These are phyloP conservation scores for Mionectes olivaceus DNA, from an alignment of 2,797 vertebrate species.

Conservation along the genomic window DNA sequence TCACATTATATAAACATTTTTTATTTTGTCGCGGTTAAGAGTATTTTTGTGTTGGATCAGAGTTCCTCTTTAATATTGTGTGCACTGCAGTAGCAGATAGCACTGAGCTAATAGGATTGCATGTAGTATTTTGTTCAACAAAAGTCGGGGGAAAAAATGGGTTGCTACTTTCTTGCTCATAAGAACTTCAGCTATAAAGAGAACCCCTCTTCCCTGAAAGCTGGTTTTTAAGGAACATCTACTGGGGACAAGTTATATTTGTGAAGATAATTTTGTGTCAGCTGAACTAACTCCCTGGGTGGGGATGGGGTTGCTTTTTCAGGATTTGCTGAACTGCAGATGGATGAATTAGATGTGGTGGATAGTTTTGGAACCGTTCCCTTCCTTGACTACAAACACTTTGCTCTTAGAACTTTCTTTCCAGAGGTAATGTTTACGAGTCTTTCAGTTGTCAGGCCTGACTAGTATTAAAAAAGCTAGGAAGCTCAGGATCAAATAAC, in stretches of 20 bases:
- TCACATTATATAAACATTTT: background rate
- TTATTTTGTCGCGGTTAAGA: background rate
- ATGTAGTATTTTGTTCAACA: background rate
- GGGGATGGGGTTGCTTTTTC: conserved; percentile 35
- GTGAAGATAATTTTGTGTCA: conserved; percentile 16
- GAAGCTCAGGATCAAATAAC: background rate
- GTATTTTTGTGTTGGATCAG: conserved; percentile 13
- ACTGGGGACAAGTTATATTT: background rate
- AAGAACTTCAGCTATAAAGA: background rate
- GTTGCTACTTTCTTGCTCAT: background rate
- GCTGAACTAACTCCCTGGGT: background rate
- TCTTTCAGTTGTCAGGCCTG: conserved; percentile 12
- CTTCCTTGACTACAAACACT: conserved; percentile 98
- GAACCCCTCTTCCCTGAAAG: background rate
- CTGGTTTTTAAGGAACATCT: background rate
- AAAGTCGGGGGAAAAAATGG: background rate
- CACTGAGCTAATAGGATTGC: background rate
- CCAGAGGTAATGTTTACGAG: conserved; percentile 86
- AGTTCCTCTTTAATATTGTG: background rate
- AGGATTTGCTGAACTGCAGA: conserved; percentile 98
- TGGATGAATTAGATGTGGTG: conserved; percentile 88
- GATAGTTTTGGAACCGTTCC: conserved; percentile 91
- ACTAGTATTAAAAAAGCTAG: background rate
- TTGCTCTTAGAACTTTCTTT: conserved; percentile 94
- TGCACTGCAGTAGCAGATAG: background rate